Evolutionary conservation across 2,113 vertebrate species (phyloP).

Genomic region (Malurus elegans): DNA sequence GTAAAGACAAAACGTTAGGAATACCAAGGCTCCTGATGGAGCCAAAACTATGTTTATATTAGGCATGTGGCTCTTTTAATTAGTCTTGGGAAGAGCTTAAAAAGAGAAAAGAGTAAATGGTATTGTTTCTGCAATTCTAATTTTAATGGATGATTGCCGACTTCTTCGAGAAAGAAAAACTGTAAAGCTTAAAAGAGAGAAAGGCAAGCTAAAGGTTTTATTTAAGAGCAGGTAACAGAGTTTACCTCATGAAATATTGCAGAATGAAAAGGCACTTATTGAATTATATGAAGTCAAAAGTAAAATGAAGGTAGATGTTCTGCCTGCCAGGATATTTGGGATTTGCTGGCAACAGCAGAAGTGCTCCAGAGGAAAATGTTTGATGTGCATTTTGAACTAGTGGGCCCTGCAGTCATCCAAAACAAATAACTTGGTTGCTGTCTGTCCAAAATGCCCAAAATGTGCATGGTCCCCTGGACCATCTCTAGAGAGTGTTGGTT

Average conservation of each 20-base stretch:
- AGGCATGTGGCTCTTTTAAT: background rate
- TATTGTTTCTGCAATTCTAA: background rate
- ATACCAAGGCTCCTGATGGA: background rate
- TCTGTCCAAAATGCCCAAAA: background rate
- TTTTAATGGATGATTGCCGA: background rate
- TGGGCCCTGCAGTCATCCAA: background rate
- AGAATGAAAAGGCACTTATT: background rate
- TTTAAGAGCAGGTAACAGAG: background rate
- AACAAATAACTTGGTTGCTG: background rate
- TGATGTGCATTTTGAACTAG: background rate
- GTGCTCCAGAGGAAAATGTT: background rate
- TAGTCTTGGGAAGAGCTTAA: background rate
- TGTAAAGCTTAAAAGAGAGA: background rate
- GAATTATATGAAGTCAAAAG: background rate
- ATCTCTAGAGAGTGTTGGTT: background rate
- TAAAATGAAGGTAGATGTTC: background rate
- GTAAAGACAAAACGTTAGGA: background rate
- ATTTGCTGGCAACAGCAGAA: background rate
- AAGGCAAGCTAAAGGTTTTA: background rate
- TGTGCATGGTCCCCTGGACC: background rate
- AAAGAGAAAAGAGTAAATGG: background rate
- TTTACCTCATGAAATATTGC: background rate
- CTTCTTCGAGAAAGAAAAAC: background rate
- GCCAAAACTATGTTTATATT: background rate
- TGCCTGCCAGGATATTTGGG: background rate